These are phyloP conservation scores for Idaea straminata DNA, from an alignment of 2,888 invertebrate species.

Conservation along the genomic window DNA sequence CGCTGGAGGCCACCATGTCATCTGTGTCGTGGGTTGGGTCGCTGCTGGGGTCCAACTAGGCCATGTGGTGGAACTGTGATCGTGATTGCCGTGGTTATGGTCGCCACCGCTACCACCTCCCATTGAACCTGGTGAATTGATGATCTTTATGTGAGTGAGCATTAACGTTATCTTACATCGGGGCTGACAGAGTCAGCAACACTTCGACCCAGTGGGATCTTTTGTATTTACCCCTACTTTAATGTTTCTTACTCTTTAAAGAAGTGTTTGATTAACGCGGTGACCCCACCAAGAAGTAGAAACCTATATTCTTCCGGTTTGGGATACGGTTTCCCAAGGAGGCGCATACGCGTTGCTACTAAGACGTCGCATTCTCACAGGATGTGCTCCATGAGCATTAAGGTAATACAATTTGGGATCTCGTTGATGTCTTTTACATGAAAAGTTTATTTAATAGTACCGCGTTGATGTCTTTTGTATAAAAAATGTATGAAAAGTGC, in stretches of 20 bases:
- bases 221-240: too few relatives aligned
- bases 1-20: conserved; percentile 60
- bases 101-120: conserved; percentile 48
- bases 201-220: too few relatives aligned
- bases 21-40: conserved; percentile 52
- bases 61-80: conserved; percentile 64
- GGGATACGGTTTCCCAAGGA: too few relatives aligned
- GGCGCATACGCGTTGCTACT: too few relatives aligned
- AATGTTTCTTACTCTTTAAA: too few relatives aligned
- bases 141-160: not conserved
- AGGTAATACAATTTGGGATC: not conserved
- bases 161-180: not conserved
- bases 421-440: not conserved
- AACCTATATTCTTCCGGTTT: too few relatives aligned
- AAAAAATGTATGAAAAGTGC: not conserved
- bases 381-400: too few relatives aligned
- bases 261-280: too few relatives aligned
- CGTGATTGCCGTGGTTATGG: conserved; percentile 48
- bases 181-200: too few relatives aligned
- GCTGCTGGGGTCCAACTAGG: conserved; percentile 65
- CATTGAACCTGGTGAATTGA: conserved; percentile 37
- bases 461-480: not conserved
- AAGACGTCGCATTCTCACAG: too few relatives aligned
- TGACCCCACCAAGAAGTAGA: too few relatives aligned
- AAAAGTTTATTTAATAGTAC: not conserved